Evolutionary conservation across 53 echinoderm and acorn worm species (phyloP).

Genomic region (Henricia sp.): DNA sequence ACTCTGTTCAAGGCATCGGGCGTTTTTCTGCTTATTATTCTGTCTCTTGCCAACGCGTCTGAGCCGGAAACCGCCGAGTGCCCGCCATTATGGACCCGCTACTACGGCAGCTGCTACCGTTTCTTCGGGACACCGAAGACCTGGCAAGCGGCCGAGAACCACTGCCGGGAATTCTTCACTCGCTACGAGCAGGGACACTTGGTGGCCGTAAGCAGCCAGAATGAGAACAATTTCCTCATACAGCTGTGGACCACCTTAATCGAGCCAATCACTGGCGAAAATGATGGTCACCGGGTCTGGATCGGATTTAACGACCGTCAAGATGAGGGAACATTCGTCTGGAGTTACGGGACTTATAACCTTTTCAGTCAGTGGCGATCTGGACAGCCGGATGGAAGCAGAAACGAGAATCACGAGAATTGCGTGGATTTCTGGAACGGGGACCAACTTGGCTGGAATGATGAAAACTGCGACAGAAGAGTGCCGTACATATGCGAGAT

Average conservation of each 20-base stretch:
- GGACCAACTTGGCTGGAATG: background rate
- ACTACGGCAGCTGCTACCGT: conserved; percentile 55
- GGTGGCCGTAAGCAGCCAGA: background rate
- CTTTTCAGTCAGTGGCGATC: background rate
- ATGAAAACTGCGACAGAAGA: background rate
- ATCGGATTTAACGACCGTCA: background rate
- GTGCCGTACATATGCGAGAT: background rate
- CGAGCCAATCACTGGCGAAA: background rate
- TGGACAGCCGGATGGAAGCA: background rate
- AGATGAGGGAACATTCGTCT: background rate
- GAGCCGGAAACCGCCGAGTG: no score
- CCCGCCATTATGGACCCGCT: conserved; percentile 66
- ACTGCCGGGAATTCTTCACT: conserved; percentile 66
- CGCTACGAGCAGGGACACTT: conserved; percentile 46
- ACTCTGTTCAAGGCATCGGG: no score
- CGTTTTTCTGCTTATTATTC: no score
- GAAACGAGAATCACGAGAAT: background rate
- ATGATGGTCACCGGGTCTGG: background rate
- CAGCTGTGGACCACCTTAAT: conserved; percentile 29
- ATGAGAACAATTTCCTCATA: background rate
- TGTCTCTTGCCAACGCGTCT: no score
- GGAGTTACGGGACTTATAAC: background rate
- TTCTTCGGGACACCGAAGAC: conserved; percentile 61
- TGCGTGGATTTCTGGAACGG: background rate
- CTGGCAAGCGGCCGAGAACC: conserved; percentile 62